Conservation (phyloP, 1,140 invertebrate genomes). For the Zaprionus davidi region DNA sequence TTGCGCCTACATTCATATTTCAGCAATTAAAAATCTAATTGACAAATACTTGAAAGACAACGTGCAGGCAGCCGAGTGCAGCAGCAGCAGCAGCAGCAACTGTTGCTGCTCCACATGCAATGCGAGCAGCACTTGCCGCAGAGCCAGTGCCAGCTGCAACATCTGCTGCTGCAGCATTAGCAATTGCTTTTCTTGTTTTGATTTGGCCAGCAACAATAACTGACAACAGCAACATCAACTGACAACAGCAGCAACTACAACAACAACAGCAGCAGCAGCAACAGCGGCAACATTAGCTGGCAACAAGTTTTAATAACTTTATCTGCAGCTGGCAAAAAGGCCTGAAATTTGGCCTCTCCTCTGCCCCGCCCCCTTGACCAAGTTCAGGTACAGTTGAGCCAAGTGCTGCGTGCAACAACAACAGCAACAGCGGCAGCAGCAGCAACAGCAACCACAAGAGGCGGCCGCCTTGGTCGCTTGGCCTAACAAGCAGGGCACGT, state of each 20-base stretch:
- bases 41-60: conserved; percentile 80
- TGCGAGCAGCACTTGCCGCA: conserved; percentile 24
- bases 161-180: conserved; percentile 1
- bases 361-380: not conserved
- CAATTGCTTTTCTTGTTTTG: conserved; percentile 32
- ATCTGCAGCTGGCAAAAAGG: conserved; percentile 41
- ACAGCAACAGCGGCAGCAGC: conserved; percentile 8
- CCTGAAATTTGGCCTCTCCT: conserved; percentile 15
- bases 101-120: conserved; percentile 43
- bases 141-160: conserved; percentile 15
- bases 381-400: conserved; percentile 65
- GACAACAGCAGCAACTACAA: conserved; percentile 53
- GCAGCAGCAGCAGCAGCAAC: conserved; percentile 10
- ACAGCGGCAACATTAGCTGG: conserved; percentile 26
- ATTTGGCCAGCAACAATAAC: conserved; percentile 21
- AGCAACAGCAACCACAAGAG: conserved; percentile 34
- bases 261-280: conserved; percentile 15
- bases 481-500: conserved; percentile 65
- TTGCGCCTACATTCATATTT: conserved; percentile 82
- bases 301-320: conserved; percentile 73
- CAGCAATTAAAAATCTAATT: conserved; percentile 83
- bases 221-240: conserved; percentile 9
- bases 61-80: conserved; percentile 66
- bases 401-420: conserved; percentile 56
- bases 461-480: conserved; percentile 45